Evolutionary conservation across 1,140 invertebrate species (phyloP).

Genomic region (Spodoptera litura): DNA sequence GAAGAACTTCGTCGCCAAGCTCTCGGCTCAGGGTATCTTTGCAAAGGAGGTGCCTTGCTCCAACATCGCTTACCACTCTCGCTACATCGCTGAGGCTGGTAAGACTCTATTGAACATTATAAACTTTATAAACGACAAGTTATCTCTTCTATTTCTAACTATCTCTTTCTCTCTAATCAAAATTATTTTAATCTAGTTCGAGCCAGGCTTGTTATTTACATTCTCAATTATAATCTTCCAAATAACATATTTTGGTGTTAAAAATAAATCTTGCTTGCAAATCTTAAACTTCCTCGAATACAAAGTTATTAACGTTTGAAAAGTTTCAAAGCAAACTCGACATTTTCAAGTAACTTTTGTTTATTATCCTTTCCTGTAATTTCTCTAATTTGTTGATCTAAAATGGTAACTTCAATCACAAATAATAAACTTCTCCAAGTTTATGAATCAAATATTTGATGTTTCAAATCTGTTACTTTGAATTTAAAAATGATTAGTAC

Average conservation of each 20-base stretch:
- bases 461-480: not conserved
- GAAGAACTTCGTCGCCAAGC: conserved; percentile 89
- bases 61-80: conserved; percentile 95
- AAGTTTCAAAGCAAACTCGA: not conserved
- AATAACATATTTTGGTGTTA: not conserved
- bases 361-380: conserved; percentile 9
- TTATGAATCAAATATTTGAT: conserved; percentile 12
- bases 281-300: not conserved
- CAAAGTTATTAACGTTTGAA: conserved; percentile 18
- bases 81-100: conserved; percentile 91
- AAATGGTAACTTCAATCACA: conserved; percentile 22
- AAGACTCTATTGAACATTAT: conserved; percentile 40
- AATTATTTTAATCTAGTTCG: not conserved
- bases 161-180: not conserved
- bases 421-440: not conserved
- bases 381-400: conserved; percentile 28
- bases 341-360: conserved; percentile 23
- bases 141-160: no score
- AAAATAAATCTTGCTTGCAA: not conserved
- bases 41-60: conserved; percentile 93
- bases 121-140: no score
- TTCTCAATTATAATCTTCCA: not conserved
- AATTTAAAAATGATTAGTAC: not conserved
- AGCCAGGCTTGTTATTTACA: not conserved
- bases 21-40: conserved; percentile 92